These are phyloP conservation scores for Pseudobourletiella spinata DNA, from an alignment of 1,140 invertebrate species.

Conservation along the genomic window DNA sequence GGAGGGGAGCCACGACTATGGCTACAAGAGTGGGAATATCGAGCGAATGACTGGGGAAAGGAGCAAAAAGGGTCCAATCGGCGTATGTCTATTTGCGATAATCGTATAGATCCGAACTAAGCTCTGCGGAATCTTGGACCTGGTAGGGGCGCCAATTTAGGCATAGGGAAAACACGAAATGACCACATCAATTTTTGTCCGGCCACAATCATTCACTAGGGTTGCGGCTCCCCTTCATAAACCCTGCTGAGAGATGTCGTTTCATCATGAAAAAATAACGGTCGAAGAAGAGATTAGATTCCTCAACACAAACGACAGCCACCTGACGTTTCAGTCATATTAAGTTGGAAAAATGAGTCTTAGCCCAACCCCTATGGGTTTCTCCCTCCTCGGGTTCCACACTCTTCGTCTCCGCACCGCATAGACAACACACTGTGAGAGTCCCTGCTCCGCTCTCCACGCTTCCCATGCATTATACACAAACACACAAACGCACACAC, in stretches of 20 bases:
- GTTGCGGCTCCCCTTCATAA: background rate
- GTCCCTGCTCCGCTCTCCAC: background rate
- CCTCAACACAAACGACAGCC: background rate
- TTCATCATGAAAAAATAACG: conserved; percentile 14
- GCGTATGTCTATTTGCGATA: background rate
- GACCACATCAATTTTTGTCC: conserved; percentile 15
- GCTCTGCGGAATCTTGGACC: background rate
- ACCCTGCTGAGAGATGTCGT: conserved; percentile 22
- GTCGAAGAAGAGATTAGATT: conserved; percentile 17
- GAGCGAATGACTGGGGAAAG: too few relatives aligned
- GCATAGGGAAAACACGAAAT: background rate
- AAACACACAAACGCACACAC: too few relatives aligned
- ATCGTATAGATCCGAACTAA: background rate
- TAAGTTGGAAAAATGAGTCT: conserved; percentile 2
- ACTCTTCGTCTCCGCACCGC: background rate
- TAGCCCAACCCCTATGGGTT: background rate
- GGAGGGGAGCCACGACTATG: too few relatives aligned
- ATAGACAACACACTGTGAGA: background rate
- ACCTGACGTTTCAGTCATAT: conserved; percentile 17
- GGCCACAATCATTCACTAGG: background rate
- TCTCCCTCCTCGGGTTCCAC: background rate
- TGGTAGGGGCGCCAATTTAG: conserved; percentile 2
- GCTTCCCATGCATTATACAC: too few relatives aligned
- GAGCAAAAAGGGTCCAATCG: too few relatives aligned
- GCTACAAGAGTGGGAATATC: too few relatives aligned